Conservation (phyloP, 2,888 invertebrate genomes). For the Clanis bilineata region DNA sequence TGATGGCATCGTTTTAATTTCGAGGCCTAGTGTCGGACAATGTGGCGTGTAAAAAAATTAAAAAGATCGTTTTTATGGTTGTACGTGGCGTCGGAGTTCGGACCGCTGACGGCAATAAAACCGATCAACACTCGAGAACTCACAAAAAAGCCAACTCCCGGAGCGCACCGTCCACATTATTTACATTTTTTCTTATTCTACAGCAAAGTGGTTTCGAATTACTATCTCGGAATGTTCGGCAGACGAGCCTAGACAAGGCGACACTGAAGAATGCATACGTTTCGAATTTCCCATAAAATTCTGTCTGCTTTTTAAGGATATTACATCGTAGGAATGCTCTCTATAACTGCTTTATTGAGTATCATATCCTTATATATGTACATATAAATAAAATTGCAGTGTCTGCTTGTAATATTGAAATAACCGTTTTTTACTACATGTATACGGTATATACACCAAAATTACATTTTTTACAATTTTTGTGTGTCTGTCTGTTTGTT, state of each 20-base stretch:
- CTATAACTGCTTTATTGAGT: too few species aligned
- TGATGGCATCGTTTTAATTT: conserved; percentile 55
- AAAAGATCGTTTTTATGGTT: conserved; percentile 51
- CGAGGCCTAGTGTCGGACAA: conserved; percentile 57
- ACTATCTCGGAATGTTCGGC: conserved; percentile 73
- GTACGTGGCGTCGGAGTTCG: conserved; percentile 44
- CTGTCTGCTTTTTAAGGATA: background rate
- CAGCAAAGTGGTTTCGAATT: conserved; percentile 70
- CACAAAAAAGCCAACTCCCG: conserved; percentile 57
- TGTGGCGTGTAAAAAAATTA: conserved; percentile 52
- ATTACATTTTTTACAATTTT: too few species aligned
- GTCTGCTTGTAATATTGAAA: too few species aligned
- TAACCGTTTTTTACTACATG: too few species aligned
- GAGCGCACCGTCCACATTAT: conserved; percentile 64
- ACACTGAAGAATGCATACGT: conserved; percentile 41
- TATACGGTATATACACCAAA: too few species aligned
- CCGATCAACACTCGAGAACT: conserved; percentile 50
- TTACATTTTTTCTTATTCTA: conserved; percentile 64
- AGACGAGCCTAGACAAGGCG: conserved; percentile 41
- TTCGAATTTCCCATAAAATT: conserved; percentile 29
- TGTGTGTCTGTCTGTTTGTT: too few species aligned
- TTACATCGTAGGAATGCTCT: background rate
- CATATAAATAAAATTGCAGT: too few species aligned
- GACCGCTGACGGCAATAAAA: conserved; percentile 62
- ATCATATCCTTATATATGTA: too few species aligned